Conservation (phyloP, 2,888 invertebrate species). For the Drosophila kambysellisi region DNA sequence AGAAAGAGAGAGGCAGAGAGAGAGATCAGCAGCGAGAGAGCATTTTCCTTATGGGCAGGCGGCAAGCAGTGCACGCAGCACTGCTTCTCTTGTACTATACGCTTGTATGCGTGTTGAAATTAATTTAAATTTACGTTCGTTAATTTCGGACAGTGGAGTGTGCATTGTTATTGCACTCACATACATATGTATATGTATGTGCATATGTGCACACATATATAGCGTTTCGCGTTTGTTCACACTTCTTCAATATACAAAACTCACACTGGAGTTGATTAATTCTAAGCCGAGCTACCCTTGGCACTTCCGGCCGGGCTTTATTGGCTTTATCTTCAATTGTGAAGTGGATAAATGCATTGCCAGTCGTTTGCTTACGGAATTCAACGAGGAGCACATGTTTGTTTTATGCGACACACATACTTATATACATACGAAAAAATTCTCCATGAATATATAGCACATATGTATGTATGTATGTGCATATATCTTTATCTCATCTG, state of each 20-base stretch:
- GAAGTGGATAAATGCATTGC: slow-evolving; percentile 30
- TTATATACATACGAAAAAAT: background rate
- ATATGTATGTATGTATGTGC: background rate
- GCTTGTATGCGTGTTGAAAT: slow-evolving; percentile 46
- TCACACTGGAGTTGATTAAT: slow-evolving; percentile 45
- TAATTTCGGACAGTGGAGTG: slow-evolving; percentile 54
- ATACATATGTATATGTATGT: slow-evolving; percentile 1
- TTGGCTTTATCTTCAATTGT: slow-evolving; percentile 39
- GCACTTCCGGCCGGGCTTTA: slow-evolving; percentile 61
- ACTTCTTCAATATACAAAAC: slow-evolving; percentile 44
- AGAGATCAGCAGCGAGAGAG: slow-evolving; percentile 1
- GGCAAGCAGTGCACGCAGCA: slow-evolving; percentile 40
- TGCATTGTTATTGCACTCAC: slow-evolving; percentile 45
- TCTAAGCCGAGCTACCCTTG: slow-evolving; percentile 38
- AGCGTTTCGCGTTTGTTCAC: slow-evolving; percentile 40
- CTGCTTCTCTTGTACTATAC: slow-evolving; percentile 36
- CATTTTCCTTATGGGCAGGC: background rate
- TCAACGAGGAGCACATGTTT: slow-evolving; percentile 50
- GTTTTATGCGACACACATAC: background rate
- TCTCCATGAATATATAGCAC: background rate
- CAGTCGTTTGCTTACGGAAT: slow-evolving; percentile 21
- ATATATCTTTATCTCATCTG: slow-evolving; percentile 27
- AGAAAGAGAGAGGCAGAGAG: slow-evolving; percentile 1
- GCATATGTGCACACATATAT: background rate
- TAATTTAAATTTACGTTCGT: slow-evolving; percentile 74